Base-by-base conservation (phyloP, 2,797 vertebrate species). In the Silurus aristotelis region DNA sequence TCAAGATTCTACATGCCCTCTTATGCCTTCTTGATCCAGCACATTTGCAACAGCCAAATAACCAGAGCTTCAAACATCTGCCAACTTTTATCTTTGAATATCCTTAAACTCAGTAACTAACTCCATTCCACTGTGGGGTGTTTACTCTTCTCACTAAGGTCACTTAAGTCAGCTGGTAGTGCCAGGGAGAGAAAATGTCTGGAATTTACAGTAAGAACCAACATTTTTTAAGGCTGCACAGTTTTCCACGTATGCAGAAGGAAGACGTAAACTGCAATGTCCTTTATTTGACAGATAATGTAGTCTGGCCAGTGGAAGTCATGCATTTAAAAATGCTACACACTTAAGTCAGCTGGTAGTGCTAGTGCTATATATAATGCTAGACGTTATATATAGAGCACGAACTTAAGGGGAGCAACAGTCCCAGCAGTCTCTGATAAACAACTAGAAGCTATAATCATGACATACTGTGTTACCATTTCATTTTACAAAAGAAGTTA, bases 141-240 rank as follows among this genome's bases (percentile, higher is more conserved):
- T 80, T 72, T 64, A 70, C 73, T 55, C 80, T 72, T 73, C 20
- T 19, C 19, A 52, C 77, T 85, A 27, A 72, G 78, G 77, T 81
- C 60, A 66, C 19, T 27, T 14, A 73, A 66, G 58, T 66, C 72
- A 82, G 71, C 52, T 66, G 70, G 70, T 76, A 31, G 63, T 68
- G 52, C 70, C 79, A 78, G 38, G 52, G 48, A 70, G 75, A 43
- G 20, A 48, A 71, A 52, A 77, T 68, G 63, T 70, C 71, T 77
- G 85, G 84, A 85, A 82, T 85, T 82, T 58, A 85, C 70, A 56
- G 60, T 25, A 66, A 22, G 14, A 19, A 46, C 55, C 78, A 66
- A 56, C 3, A 55, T 81, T 48, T 48, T 38, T 81, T 38, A 63
- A n/a, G 60, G 14, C 48, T 58, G 31, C 43, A 38, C 13, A 55